Percentiles rank a stretch among this genome's conserved stretches.
phyloP scores from a whole-genome alignment of 2,888 invertebrate genomes.

The Andricus quercusramuli region DNA sequence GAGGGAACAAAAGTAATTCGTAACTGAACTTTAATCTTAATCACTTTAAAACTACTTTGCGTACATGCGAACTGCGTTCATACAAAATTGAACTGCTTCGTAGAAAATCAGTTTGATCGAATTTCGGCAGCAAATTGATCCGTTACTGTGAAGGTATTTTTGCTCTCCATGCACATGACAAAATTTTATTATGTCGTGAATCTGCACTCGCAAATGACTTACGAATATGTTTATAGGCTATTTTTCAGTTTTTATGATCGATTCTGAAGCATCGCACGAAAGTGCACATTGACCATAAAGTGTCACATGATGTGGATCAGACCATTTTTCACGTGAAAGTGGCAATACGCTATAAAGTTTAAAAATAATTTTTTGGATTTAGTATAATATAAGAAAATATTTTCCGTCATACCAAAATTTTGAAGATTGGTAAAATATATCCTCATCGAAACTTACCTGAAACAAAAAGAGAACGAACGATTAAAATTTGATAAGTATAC shows the following conservation, averaged over 20 bases:
- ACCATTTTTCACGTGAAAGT: neutral
- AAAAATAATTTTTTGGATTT: too few species aligned
- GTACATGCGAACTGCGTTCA: too few species aligned
- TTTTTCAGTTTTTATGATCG: conserved; percentile 12
- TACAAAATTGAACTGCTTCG: too few species aligned
- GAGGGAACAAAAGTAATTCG: too few species aligned
- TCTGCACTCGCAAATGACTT: neutral
- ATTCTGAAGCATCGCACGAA: conserved; percentile 3
- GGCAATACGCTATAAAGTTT: neutral
- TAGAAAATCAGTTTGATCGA: too few species aligned
- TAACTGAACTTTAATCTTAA: too few species aligned
- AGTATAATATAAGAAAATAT: neutral
- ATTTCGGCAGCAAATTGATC: too few species aligned
- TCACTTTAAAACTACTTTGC: too few species aligned
- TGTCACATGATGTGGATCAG: neutral
- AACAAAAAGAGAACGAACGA: neutral
- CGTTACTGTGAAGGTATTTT: neutral
- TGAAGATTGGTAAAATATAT: neutral
- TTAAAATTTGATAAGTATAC: neutral
- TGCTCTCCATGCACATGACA: neutral
- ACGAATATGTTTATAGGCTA: conserved; percentile 22
- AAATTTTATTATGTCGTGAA: neutral
- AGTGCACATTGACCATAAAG: conserved; percentile 24
- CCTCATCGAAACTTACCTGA: neutral
- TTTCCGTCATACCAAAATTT: neutral